Percentiles rank a stretch among this genome's conserved stretches.
These are phyloP conservation scores for Numenius arquata DNA, from an alignment of 2,113 vertebrate genomes.

Conservation along the genomic window DNA sequence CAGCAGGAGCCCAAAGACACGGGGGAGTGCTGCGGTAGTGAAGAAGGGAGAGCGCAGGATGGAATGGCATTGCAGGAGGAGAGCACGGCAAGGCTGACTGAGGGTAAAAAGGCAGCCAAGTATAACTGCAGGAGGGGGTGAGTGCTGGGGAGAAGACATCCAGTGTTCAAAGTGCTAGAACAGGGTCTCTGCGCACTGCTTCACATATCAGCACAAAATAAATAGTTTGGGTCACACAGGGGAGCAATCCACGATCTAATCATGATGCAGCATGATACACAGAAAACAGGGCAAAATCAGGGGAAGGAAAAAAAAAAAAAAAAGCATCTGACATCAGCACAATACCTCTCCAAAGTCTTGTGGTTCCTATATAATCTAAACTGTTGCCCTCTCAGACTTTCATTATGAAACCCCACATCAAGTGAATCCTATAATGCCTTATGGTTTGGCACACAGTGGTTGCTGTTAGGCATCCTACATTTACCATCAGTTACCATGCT, in stretches of 20 bases:
- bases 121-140: accelerated
- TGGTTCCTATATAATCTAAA: neutral
- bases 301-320: neutral
- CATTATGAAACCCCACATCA: neutral
- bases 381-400: neutral
- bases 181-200: neutral
- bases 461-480: neutral
- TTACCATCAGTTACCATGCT: neutral
- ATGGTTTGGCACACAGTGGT: accelerated
- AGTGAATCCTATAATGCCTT: neutral
- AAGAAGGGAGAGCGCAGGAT: neutral
- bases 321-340: neutral
- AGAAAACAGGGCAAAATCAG: neutral
- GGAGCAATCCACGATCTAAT: neutral
- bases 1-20: neutral
- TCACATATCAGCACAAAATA: neutral
- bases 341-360: neutral
- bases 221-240: neutral
- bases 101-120: neutral
- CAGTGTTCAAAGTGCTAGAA: neutral
- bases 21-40: neutral
- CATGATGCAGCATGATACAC: neutral
- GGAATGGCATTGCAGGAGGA: neutral
- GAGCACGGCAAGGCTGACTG: neutral
- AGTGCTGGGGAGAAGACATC: neutral